Base-by-base conservation (phyloP, 1,140 invertebrate genomes). In the Drosophila arizonae region DNA sequence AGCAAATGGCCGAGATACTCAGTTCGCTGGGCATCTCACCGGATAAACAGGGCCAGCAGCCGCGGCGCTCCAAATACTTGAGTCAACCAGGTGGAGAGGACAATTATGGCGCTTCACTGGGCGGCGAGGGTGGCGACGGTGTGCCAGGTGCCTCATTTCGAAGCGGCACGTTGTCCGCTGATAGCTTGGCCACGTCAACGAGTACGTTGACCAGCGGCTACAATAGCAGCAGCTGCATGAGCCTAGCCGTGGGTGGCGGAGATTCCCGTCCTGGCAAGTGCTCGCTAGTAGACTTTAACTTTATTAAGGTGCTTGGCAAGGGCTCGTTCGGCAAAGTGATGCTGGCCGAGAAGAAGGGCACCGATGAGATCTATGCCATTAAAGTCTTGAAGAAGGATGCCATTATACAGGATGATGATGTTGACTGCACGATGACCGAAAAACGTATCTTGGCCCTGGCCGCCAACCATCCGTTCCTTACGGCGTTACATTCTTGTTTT, bases 251-350 rank as follows among this genome's bases (percentile, higher is more conserved):
- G 4, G 64, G 72, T 45, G 71, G 71, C 4, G 81, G 84, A 9
- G 92, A 81, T 91, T 93, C 70, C 93, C 93, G 90, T 62, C 75
- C 89, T 6, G 91, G 91, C 74, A 97, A 95, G 92, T 94, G 96
- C 66, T 93, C 94, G 51, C 93, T 99, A 43, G 94, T 96, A 33
- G 97, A 99, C 93, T 99, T 99, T 92, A 94, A 95, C 91, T 98
- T 99, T 92, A 97, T 99, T 78, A 99, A 99, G 94, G 99, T 99
- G 76, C 94, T 99, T 48, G 99, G 99, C 56, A 99, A 99, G 93
- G 99, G 99, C 57, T 99, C 97, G 91, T 99, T 99, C 92, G 99
- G 99, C 39, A 99, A 99, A 94, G 98, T 99, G 24, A 98, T 99
- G 97, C 93, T 99, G 21, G 99, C 98, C 0, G 98, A 99, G 92